Percentiles rank a stretch among this genome's conserved stretches.
Conservation (phyloP, 2,113 vertebrate genomes). For the Amblyornis subalaris region DNA sequence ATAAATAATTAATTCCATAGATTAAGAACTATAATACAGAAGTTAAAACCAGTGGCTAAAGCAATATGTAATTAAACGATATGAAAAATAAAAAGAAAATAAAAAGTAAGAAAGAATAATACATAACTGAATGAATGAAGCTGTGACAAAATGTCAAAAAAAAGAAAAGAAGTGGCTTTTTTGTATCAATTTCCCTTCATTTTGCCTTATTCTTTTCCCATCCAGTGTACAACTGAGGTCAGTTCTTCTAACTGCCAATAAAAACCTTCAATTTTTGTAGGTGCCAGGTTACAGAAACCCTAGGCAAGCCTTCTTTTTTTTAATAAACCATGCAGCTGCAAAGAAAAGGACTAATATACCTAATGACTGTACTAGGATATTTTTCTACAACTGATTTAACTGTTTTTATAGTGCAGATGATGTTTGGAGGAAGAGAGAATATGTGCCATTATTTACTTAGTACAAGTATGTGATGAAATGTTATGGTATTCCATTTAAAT, state of each 20-base stretch:
- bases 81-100: not conserved
- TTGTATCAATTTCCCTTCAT: not conserved
- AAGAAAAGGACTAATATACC: not conserved
- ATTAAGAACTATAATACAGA: not conserved
- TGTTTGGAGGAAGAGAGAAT: not conserved
- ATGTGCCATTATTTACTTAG: not conserved
- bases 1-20: not conserved
- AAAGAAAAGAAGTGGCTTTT: not conserved
- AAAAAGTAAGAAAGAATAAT: not conserved
- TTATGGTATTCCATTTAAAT: not conserved
- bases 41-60: not conserved
- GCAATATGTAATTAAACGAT: not conserved
- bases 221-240: fast-evolving
- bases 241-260: not conserved
- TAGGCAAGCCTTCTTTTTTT: not conserved
- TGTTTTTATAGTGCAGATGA: not conserved
- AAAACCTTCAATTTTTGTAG: not conserved
- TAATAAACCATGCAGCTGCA: not conserved
- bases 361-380: not conserved
- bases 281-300: not conserved
- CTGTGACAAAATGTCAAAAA: not conserved
- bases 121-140: not conserved
- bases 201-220: not conserved
- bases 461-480: not conserved
- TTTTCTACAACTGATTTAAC: not conserved